Conservation (phyloP, 2,797 vertebrate species). For the Betta splendens region DNA sequence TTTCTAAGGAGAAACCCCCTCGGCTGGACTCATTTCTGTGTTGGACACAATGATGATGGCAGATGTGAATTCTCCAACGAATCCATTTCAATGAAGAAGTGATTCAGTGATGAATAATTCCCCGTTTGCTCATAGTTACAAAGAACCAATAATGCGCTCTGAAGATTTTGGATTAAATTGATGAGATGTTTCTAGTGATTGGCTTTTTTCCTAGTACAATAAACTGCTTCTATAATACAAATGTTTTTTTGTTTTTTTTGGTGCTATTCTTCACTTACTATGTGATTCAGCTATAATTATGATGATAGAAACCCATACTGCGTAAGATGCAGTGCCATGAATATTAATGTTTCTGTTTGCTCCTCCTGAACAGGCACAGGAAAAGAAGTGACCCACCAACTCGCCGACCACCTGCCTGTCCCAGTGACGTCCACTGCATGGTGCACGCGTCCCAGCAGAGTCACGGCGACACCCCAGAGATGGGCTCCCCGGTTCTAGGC, state of each 20-base stretch:
- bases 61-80: slow-evolving; percentile 36
- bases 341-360: not conserved
- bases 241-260: too few relatives aligned
- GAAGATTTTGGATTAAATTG: slow-evolving; percentile 8
- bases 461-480: slow-evolving; percentile 82
- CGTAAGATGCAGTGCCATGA: not conserved
- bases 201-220: not conserved
- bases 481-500: slow-evolving; percentile 86
- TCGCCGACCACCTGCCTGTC: slow-evolving; percentile 88
- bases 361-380: slow-evolving; percentile 83
- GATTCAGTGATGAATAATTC: slow-evolving; percentile 44
- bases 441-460: slow-evolving; percentile 86
- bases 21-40: slow-evolving; percentile 42
- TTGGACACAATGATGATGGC: slow-evolving; percentile 26
- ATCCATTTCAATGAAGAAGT: slow-evolving; percentile 25
- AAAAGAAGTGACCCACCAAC: slow-evolving; percentile 90
- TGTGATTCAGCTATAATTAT: too few relatives aligned
- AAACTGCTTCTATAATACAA: not conserved
- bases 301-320: too few relatives aligned
- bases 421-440: slow-evolving; percentile 89
- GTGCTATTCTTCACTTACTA: too few relatives aligned
- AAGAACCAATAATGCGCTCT: slow-evolving; percentile 10
- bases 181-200: slow-evolving; percentile 18
- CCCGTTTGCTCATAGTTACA: slow-evolving; percentile 22
- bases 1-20: too few relatives aligned